Percentiles rank a stretch among this genome's conserved stretches.
Conservation (phyloP, 2,888 invertebrate species). For the Liodrosophila aerea region DNA sequence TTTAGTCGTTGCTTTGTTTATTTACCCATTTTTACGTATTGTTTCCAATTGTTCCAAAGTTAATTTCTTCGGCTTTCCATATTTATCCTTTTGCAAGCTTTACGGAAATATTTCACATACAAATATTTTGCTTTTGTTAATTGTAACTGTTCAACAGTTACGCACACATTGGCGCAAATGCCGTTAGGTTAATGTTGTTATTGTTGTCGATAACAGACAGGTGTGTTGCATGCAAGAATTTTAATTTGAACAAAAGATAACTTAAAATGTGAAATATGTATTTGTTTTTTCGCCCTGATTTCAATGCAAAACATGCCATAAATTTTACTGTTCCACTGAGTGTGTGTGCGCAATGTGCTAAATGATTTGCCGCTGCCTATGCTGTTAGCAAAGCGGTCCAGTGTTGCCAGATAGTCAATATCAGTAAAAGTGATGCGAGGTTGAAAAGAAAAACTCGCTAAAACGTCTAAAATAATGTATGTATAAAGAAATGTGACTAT, state of each 20-base stretch:
- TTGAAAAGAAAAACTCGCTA: no score
- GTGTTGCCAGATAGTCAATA: not conserved
- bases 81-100: slow-evolving; percentile 95
- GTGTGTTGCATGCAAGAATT: slow-evolving; percentile 36
- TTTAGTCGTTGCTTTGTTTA: slow-evolving; percentile 77
- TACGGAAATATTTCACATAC: slow-evolving; percentile 84
- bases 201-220: slow-evolving; percentile 3
- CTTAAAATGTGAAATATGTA: slow-evolving; percentile 14
- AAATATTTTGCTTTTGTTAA: slow-evolving; percentile 61
- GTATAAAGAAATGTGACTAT: no score
- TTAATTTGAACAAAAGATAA: slow-evolving; percentile 20
- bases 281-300: slow-evolving; percentile 12
- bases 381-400: slow-evolving; percentile 25
- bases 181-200: slow-evolving; percentile 10
- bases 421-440: no score
- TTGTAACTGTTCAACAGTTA: slow-evolving; percentile 31
- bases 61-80: slow-evolving; percentile 91
- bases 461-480: no score
- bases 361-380: slow-evolving; percentile 35
- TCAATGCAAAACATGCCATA: slow-evolving; percentile 45
- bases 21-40: slow-evolving; percentile 90
- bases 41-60: slow-evolving; percentile 90
- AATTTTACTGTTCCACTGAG: slow-evolving; percentile 33
- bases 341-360: slow-evolving; percentile 49
- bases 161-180: slow-evolving; percentile 25